Evolutionary conservation across 2,113 vertebrate species (phyloP), one percentile per base, ranked within the genome.

Genomic region (Uropsilus gracilis): DNA sequence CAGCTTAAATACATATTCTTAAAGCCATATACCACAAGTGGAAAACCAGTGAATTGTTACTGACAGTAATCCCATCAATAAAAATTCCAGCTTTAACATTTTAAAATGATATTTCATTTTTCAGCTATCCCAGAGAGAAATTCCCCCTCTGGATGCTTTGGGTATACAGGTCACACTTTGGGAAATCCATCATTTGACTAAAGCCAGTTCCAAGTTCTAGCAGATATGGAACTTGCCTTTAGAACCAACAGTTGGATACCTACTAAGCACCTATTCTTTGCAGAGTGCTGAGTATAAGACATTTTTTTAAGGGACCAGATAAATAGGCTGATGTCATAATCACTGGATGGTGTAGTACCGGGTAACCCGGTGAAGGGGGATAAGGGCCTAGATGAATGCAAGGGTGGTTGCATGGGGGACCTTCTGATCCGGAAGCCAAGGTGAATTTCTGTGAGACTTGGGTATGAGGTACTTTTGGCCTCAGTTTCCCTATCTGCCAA

Each of bases 41-140:
- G 24, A 84, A 73, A 80, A 26, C 26, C 76, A 86, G 22, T 71
- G 50, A 37, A 32, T 39, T 71, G 34, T n/a, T 50, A 32, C 24
- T 84, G 84, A 66, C 6, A 61, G 4, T 73, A 78, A 93, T 76
- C 90, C 83, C 12, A 75, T 75, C 37, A 63, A 91, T 39, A 86
- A 66, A 86, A 73, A 83, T 14, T 39, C 83, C 75, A 81, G 24
- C 44, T 71, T 57, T 81, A 87, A 75, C 89, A 66, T 57, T 42
- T 71, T 39, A 26, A 71, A 44, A 44, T 42, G 39, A 20, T 4
- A 71, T 71, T 42, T 24, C 20, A 30, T 61, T 55, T 30, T 61
- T 61, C 59, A 12, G 13, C 42, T 44, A 37, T 69, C 11, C 66
- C 66, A 69, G 34, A 69, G 34, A 17, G 22, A 11, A 42, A 71